Conservation (phyloP, 2,113 vertebrate species). For the Atherinomorus stipes region DNA sequence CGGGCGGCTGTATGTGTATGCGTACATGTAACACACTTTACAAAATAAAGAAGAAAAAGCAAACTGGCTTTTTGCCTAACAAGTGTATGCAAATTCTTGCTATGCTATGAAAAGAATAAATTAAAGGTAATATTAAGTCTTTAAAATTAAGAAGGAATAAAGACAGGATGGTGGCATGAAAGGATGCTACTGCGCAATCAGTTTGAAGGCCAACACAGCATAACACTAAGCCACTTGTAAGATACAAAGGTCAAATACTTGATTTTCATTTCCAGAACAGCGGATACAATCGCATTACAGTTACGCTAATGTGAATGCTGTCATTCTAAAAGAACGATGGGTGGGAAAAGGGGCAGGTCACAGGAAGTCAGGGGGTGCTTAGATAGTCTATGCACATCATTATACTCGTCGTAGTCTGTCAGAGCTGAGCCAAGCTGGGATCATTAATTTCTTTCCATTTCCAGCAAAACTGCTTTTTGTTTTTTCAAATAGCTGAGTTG, state of each 20-base stretch:
- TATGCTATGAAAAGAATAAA: slow-evolving; percentile 64
- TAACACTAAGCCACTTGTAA: slow-evolving; percentile 73
- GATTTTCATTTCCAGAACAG: slow-evolving; percentile 78
- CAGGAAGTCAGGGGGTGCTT: slow-evolving; percentile 61
- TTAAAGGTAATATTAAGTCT: slow-evolving; percentile 61
- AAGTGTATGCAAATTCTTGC: slow-evolving; percentile 76
- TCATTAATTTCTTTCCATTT: slow-evolving; percentile 75
- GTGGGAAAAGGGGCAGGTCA: slow-evolving; percentile 60
- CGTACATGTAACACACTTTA: slow-evolving; percentile 75
- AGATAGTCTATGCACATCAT: slow-evolving; percentile 67
- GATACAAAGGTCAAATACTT: slow-evolving; percentile 81
- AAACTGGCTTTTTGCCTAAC: slow-evolving; percentile 61
- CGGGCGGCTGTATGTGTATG: slow-evolving; percentile 51
- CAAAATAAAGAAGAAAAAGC: slow-evolving; percentile 60
- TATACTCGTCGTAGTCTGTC: slow-evolving; percentile 70
- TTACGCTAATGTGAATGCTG: slow-evolving; percentile 67
- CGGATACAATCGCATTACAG: slow-evolving; percentile 69
- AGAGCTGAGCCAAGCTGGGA: slow-evolving; percentile 38
- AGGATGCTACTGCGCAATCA: slow-evolving; percentile 36
- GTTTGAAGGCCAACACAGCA: slow-evolving; percentile 46
- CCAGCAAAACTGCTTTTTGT: slow-evolving; percentile 72
- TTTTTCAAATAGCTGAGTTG: slow-evolving; percentile 73
- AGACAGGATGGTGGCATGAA: slow-evolving; percentile 29
- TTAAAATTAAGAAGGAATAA: slow-evolving; percentile 43
- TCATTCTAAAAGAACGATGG: slow-evolving; percentile 65